Conservation (phyloP, 2,113 vertebrate species). For the Leptobrachium leishanense region DNA sequence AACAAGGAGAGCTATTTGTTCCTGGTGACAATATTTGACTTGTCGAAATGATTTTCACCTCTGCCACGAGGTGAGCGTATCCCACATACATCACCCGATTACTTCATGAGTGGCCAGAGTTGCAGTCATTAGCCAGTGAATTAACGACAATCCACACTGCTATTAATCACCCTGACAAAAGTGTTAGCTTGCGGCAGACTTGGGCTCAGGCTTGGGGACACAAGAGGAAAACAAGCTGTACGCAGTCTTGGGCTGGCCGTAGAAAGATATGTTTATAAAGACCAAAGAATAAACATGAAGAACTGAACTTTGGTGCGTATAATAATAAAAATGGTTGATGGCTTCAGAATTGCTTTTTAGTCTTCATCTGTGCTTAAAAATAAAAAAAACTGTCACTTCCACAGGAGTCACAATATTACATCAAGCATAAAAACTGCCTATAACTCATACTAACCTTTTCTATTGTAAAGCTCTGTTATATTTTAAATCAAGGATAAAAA, state of each 20-base stretch:
- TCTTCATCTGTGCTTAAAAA: no score
- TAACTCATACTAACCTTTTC: no score
- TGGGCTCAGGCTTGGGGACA: conserved; percentile 72
- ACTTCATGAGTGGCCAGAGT: conserved; percentile 80
- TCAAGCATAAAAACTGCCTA: no score
- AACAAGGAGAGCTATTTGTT: conserved; percentile 87
- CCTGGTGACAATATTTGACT: conserved; percentile 89
- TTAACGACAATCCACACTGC: conserved; percentile 91
- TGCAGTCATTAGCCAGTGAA: conserved; percentile 99
- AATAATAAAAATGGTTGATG: no score
- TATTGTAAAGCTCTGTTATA: no score
- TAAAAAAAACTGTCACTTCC: no score
- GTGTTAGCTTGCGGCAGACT: conserved; percentile 82
- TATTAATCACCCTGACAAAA: conserved; percentile 99
- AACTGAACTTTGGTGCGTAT: not conserved
- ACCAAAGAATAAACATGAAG: not conserved
- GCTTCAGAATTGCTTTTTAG: no score
- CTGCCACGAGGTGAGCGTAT: conserved; percentile 87
- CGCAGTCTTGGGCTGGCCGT: conserved; percentile 52
- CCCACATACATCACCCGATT: conserved; percentile 97
- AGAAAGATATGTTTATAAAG: conserved; percentile 34
- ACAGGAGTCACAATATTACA: no score
- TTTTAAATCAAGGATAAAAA: no score
- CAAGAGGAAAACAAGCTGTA: conserved; percentile 51
- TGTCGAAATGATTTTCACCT: conserved; percentile 98